Evolutionary conservation across 2,888 invertebrate genomes (phyloP).

Genomic region (Plagodis pulveraria): DNA sequence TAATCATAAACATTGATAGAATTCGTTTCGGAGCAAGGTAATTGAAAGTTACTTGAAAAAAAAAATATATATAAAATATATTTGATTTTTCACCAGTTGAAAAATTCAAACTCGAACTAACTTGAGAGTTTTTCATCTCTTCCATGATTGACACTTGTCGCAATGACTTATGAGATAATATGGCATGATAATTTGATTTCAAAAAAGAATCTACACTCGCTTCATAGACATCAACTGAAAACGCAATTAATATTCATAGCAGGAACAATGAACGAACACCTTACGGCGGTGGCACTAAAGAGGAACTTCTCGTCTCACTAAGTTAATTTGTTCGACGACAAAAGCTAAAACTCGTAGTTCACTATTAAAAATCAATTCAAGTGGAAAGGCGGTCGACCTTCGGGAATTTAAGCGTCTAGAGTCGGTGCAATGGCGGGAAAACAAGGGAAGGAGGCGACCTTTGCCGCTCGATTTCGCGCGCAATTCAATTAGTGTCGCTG

Average conservation of each 20-base stretch:
- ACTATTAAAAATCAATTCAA: conserved; percentile 82
- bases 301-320: conserved; percentile 63
- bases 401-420: conserved; percentile 64
- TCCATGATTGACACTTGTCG: no score
- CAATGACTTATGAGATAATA: no score
- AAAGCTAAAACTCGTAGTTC: conserved; percentile 75
- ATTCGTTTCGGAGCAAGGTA: no score
- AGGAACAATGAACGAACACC: conserved; percentile 25
- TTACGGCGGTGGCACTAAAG: conserved; percentile 44
- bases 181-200: no score
- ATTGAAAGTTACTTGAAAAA: no score
- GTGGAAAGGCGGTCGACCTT: conserved; percentile 73
- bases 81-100: no score
- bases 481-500: conserved; percentile 80
- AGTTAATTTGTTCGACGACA: conserved; percentile 73
- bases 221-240: neutral
- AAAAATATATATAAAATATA: no score
- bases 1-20: no score
- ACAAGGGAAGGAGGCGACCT: conserved; percentile 76
- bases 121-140: no score
- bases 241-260: conserved; percentile 36
- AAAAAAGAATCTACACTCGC: no score
- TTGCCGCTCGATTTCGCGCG: conserved; percentile 83
- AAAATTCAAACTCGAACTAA: no score
- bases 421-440: conserved; percentile 72